Evolutionary conservation across 2,113 vertebrate genomes (phyloP), one percentile per base, ranked within the genome.

Genomic region (Amazona guildingii): DNA sequence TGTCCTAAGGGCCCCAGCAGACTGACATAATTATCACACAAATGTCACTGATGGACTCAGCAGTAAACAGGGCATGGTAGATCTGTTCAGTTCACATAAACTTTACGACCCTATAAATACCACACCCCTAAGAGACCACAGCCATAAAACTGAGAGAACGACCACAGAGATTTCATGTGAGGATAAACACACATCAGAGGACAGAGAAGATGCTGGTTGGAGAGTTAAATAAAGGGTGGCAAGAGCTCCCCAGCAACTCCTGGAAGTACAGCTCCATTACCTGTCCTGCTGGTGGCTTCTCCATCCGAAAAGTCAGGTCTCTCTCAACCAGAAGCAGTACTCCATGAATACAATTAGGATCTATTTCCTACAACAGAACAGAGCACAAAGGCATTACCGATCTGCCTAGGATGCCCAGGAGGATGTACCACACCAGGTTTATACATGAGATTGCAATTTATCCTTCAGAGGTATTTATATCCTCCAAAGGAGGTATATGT

Each of bases 291-390:
- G 98, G 91, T 57, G 98, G 97, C 88, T 98, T 98, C 83, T 99
- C 98, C 88, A 97, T 55, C 74, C 97, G 97, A 31, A 98, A 90
- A 54, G 90, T 43, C 21, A 97, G 88, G 77, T 99, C 98, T 94
- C 98, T 98, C 90, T 98, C 98, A 39, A 97, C 95, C 67, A 99
- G 96, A 54, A 99, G 93, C 27, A 99, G 91, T 27, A 99, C 97
- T 31, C 97, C 95, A 68, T 99, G 98, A 82, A 99, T 97, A 6
- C 98, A 98, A 18, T 97, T 98, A 21, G 99, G 98, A 54, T 95
- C 68, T 28, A 84, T 70, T 25, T 97, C 97, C 98, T 98, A 82
- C 25, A 97, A 97, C 20, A 90, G 73, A 88, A 55, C 13, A 90
- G 66, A 93, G 62, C 3, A 6, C 55, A 94, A 24, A 37, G 15